Base-by-base conservation (phyloP, 2,888 invertebrate genomes). In the Orchesella flavescens region DNA sequence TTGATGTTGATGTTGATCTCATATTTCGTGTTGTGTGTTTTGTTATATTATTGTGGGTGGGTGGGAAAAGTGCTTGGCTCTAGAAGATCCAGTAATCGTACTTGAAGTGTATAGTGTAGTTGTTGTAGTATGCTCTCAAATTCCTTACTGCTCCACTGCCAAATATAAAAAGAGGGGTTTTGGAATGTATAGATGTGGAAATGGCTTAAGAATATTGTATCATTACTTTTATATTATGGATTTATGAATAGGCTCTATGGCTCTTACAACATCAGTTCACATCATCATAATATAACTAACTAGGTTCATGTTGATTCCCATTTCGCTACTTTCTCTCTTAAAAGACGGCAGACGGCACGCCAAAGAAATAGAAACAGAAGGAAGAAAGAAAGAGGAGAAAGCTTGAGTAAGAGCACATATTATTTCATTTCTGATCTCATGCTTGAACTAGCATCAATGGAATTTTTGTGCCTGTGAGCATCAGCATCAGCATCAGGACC, bases 341-440 rank as follows among this genome's bases (percentile, higher is more conserved):
- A 34, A 7, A 34, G 34, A 34, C 34, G 34, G 34, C 34, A 34
- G 3, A 7, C n/a, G 34, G 34, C 34, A 4, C 34, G 3, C 10
- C 53, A 3, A 24, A 24, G 24, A 24, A 23, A 2, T 5, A 13
- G 21, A 61, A 24, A 61, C 13, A 24, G 23, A 61, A 12, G n/a
- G 49, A 49, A 71, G 23, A 65, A 43, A 66, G 66, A 76, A 76
- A 68, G 66, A 76, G 68, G 55, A 49, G 49, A 43, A 24, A 44
- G 24, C 9, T 12, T 9, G 10, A 55, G 34, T 21, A 34, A 3
- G n/a, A 21, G 63, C 24, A 61, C 21, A 46, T 44, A 61, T 59
- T 77, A 68, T 69, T 73, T 79, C 66, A 55, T 53, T 78, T 79
- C 79, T 65, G 79, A 79, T 79, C 79, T 79, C 79, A 72, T 72